Conservation (phyloP, 2,888 invertebrate genomes). For the Apotomis betuletana region DNA sequence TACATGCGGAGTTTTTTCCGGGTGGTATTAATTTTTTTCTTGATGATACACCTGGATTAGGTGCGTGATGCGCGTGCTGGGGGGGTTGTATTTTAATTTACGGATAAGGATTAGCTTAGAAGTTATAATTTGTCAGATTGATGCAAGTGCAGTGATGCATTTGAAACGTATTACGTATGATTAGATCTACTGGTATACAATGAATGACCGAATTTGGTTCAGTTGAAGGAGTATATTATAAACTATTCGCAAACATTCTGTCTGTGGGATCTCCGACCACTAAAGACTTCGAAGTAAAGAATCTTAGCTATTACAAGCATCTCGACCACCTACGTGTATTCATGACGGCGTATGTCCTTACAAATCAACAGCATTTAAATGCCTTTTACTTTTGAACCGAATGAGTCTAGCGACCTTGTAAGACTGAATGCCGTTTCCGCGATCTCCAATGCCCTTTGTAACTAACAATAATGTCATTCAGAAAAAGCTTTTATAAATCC, state of each 20-base stretch:
- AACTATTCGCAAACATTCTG: slow-evolving; percentile 10
- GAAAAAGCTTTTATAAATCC: slow-evolving; percentile 65
- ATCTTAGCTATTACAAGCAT: slow-evolving; percentile 22
- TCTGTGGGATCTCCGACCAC: not conserved
- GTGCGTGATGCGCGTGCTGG: slow-evolving; percentile 47
- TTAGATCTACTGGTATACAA: no score
- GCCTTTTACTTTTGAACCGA: not conserved
- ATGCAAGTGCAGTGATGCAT: no score
- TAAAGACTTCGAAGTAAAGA: slow-evolving; percentile 22
- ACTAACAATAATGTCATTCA: slow-evolving; percentile 56
- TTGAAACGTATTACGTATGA: no score
- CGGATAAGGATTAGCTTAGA: no score
- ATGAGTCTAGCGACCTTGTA: slow-evolving; percentile 61
- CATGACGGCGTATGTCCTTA: slow-evolving; percentile 11
- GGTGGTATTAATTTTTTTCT: slow-evolving; percentile 70
- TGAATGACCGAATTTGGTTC: no score
- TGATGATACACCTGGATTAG: slow-evolving; percentile 65
- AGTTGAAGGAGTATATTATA: not conserved
- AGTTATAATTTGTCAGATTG: no score
- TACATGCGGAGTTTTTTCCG: slow-evolving; percentile 74
- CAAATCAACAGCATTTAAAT: not conserved
- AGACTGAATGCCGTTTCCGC: slow-evolving; percentile 66
- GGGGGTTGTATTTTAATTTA: no score
- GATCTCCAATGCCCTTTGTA: slow-evolving; percentile 53
- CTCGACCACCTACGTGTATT: not conserved